These are phyloP conservation scores for Halictus quadricinctus DNA, from an alignment of 2,888 invertebrate species.

Conservation along the genomic window DNA sequence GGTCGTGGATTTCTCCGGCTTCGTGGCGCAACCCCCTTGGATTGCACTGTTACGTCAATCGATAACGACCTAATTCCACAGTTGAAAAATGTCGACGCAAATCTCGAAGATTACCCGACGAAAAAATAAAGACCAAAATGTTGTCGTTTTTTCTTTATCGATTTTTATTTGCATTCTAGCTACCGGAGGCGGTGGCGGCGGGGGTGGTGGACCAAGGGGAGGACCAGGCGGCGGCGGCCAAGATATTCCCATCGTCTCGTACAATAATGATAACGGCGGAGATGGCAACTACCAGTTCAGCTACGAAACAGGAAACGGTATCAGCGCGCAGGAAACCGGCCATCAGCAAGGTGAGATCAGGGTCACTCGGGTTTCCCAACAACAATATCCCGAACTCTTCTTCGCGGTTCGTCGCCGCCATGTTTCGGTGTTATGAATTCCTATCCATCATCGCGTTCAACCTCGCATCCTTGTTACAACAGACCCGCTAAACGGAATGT, in stretches of 20 bases:
- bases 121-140: no score
- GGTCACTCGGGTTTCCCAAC: conserved; percentile 51
- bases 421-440: conserved; percentile 56
- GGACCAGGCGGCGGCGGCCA: conserved; percentile 62
- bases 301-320: conserved; percentile 79
- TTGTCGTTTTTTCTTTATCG: not conserved
- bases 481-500: conserved; percentile 32
- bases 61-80: conserved; percentile 32
- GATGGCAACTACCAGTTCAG: conserved; percentile 78
- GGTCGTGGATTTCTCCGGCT: conserved; percentile 38
- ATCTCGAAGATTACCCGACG: not conserved
- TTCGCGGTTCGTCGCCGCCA: conserved; percentile 58
- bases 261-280: conserved; percentile 75
- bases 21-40: conserved; percentile 28
- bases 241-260: conserved; percentile 76
- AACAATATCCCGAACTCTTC: conserved; percentile 36
- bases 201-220: conserved; percentile 65
- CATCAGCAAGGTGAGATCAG: conserved; percentile 74
- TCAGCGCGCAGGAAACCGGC: conserved; percentile 77
- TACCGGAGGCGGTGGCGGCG: conserved; percentile 52
- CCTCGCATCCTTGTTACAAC: conserved; percentile 48
- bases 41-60: conserved; percentile 39
- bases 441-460: conserved; percentile 54
- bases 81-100: not conserved
- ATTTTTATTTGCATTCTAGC: conserved; percentile 41